These are phyloP conservation scores for Dynastes grantii DNA, from an alignment of 2,888 invertebrate genomes.

Conservation along the genomic window DNA sequence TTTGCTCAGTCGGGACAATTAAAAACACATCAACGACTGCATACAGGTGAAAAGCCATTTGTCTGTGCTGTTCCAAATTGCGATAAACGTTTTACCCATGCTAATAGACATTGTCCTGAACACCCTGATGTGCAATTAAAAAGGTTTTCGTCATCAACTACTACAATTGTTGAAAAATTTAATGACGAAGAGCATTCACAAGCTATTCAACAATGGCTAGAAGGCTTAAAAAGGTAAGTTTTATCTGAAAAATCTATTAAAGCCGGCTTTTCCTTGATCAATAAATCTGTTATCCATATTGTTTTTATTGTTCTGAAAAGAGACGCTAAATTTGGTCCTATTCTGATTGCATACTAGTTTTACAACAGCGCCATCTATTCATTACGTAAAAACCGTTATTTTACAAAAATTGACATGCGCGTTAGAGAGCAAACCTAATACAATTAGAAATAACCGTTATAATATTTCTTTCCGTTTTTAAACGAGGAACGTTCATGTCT, in stretches of 20 bases:
- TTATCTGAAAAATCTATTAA: not conserved
- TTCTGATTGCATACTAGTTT: too few relatives aligned
- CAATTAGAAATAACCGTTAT: not conserved
- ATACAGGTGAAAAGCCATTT: conserved; percentile 85
- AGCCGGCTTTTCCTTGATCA: too few relatives aligned
- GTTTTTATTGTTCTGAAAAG: too few relatives aligned
- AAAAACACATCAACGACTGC: conserved; percentile 84
- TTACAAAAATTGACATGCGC: too few relatives aligned
- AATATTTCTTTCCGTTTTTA: not conserved
- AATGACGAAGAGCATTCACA: conserved; percentile 70
- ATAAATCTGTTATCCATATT: too few relatives aligned
- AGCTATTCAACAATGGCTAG: conserved; percentile 69
- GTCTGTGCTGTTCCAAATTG: conserved; percentile 78
- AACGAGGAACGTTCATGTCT: too few relatives aligned
- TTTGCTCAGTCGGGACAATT: conserved; percentile 86
- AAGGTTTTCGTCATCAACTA: conserved; percentile 62
- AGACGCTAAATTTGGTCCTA: conserved; percentile 54
- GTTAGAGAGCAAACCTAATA: too few relatives aligned
- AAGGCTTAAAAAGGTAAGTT: conserved; percentile 70
- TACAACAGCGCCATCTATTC: not conserved
- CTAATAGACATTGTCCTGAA: conserved; percentile 82
- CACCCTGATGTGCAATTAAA: conserved; percentile 77
- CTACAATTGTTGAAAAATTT: conserved; percentile 67
- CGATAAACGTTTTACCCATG: conserved; percentile 81
- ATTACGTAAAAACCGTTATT: not conserved